Conservation (phyloP, 1,140 invertebrate species). For the Diplogasteroides magnus region DNA sequence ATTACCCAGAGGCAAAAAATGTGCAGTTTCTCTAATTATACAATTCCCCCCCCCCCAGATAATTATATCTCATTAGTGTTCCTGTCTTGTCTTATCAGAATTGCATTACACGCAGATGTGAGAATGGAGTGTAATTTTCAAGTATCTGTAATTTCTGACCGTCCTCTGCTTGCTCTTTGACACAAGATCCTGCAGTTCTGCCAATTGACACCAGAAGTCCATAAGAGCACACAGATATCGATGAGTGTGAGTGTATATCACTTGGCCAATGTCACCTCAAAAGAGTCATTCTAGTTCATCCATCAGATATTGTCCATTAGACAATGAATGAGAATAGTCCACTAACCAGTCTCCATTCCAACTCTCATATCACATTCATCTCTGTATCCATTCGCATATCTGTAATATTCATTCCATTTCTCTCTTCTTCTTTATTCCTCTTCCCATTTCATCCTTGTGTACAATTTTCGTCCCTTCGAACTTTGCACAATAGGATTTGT, state of each 20-base stretch:
- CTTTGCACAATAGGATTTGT: too few relatives aligned
- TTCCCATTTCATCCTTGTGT: too few relatives aligned
- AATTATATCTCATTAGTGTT: background rate
- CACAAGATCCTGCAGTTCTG: constrained; percentile 72
- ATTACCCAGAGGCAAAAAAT: too few relatives aligned
- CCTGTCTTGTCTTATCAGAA: background rate
- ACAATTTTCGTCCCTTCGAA: too few relatives aligned
- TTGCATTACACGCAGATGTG: too few relatives aligned
- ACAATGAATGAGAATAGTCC: background rate
- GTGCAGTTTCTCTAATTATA: too few relatives aligned
- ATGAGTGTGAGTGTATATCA: constrained; percentile 90
- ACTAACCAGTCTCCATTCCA: constrained; percentile 61
- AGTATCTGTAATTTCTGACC: background rate
- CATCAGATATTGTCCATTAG: too few relatives aligned
- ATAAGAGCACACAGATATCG: constrained; percentile 81
- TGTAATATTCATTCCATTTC: background rate
- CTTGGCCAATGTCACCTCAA: too few relatives aligned
- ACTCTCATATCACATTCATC: background rate
- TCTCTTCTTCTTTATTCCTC: too few relatives aligned
- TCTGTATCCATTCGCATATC: constrained; percentile 13
- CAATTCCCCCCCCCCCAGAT: too few relatives aligned
- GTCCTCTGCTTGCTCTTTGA: constrained; percentile 54
- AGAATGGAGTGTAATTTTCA: too few relatives aligned
- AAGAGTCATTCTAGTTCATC: too few relatives aligned
- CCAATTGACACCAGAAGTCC: constrained; percentile 77